Base-by-base conservation (phyloP, 2,113 vertebrate species). In the Sardina pilchardus region DNA sequence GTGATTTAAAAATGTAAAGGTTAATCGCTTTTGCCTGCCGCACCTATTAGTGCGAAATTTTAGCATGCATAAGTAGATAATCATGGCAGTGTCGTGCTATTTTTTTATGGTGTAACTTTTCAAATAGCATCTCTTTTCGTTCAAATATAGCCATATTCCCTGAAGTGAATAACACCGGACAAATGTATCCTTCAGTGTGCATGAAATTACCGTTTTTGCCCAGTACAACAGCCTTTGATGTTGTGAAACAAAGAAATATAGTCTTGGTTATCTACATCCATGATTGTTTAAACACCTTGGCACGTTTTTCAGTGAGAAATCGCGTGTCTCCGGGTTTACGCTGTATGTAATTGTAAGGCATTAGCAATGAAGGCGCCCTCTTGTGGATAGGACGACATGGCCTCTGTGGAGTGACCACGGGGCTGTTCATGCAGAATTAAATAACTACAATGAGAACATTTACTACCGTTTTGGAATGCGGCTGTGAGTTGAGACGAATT, bases 401-500 rank as follows among this genome's bases (percentile, higher is more conserved):
- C 30, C 16, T 36, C 30, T 78, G 30, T 78, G 3, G 30, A 78
- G 30, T 78, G 71, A 36, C 71, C 14, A 78, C 10, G 71, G 71
- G 71, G 63, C 71, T 78, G 30, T 78, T 78, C 71, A 78, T 78
- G 26, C 26, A 78, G 71, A 78, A 78, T 78, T 78, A 17, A 78
- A 78, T 78, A 78, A 78, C 71, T 36, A 78, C 71, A 78, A 78
- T 78, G 71, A 78, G 71, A 78, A 78, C 71, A 78, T 36, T 78
- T 78, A 78, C 34, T 78, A 0, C 30, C 30, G 30, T 78, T 78
- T 78, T 34, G 71, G 71, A 78, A 78, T 78, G 71, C 71, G 16
- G 30, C 30, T 78, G 71, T 78, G 30, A 16, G 30, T 16, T 78
- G 30, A 78, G 14, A 36, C 4, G 30, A 34, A 78, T 78, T 78